phyloP scores from a whole-genome alignment of 2,113 vertebrate species.

The Eidolon helvum region DNA sequence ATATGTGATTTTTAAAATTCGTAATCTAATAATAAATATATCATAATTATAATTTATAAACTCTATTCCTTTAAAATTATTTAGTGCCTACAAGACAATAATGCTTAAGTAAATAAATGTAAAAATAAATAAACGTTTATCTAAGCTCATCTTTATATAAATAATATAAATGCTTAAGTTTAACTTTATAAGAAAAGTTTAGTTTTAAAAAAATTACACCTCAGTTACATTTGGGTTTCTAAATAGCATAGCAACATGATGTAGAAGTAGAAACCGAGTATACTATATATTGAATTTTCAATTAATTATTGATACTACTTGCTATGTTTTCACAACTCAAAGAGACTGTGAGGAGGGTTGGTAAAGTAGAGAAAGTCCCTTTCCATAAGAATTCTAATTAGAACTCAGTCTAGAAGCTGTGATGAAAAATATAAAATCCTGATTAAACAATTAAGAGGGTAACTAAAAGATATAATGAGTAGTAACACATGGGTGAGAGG shows the following conservation, averaged over 20 bases:
- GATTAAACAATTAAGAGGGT: not conserved
- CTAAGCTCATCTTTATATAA: not conserved
- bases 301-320: not conserved
- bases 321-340: not conserved
- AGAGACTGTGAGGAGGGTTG: not conserved
- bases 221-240: not conserved
- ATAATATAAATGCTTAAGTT: constrained; percentile 14
- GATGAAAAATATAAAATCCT: not conserved
- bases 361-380: not conserved
- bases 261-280: not conserved
- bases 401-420: not conserved
- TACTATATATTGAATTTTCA: not conserved
- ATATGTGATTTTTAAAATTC: not conserved
- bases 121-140: not conserved
- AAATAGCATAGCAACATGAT: not conserved
- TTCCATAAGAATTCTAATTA: not conserved
- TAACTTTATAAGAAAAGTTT: not conserved
- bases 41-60: not conserved
- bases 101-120: not conserved
- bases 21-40: not conserved
- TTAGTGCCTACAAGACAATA: not conserved
- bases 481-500: not conserved
- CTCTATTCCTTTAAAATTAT: not conserved
- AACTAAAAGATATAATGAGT: not conserved
- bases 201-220: not conserved